These are phyloP conservation scores for Camponotus pennsylvanicus DNA, from an alignment of 1,140 invertebrate genomes.

Conservation along the genomic window DNA sequence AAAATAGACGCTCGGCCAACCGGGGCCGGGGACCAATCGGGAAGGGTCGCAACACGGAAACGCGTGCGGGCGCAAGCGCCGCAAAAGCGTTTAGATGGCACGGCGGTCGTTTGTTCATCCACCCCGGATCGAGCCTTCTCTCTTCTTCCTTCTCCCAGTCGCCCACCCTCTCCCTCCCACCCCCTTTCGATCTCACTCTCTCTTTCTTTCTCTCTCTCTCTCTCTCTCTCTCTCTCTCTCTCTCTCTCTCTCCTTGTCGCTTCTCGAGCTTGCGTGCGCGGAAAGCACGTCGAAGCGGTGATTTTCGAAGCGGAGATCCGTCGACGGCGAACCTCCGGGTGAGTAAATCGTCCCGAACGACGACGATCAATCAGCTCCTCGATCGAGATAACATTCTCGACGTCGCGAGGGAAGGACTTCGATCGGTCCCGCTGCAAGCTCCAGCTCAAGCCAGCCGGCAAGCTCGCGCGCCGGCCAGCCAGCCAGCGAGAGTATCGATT, in stretches of 20 bases:
- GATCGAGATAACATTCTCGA: no score
- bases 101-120: conserved; percentile 53
- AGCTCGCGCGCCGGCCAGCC: conserved; percentile 6
- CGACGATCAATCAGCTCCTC: background rate
- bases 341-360: conserved; percentile 36
- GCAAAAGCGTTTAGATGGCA: conserved; percentile 61
- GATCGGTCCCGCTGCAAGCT: conserved; percentile 6
- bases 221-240: background rate
- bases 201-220: background rate
- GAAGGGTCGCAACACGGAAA: background rate
- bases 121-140: conserved; percentile 20
- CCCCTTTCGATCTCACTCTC: background rate
- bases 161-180: conserved; percentile 5
- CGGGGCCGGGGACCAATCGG: conserved; percentile 36
- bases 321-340: conserved; percentile 51
- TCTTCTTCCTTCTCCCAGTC: conserved; percentile 48
- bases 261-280: conserved; percentile 61
- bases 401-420: background rate
- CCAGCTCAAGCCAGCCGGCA: conserved; percentile 54
- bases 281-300: conserved; percentile 52
- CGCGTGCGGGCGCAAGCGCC: conserved; percentile 65
- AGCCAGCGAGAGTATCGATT: conserved; percentile 68
- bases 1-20: conserved; percentile 64
- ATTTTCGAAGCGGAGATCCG: conserved; percentile 42
- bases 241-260: background rate